Evolutionary conservation across 2,113 vertebrate species (phyloP), one percentile per base, ranked within the genome.

Genomic region (Thomomys bottae): DNA sequence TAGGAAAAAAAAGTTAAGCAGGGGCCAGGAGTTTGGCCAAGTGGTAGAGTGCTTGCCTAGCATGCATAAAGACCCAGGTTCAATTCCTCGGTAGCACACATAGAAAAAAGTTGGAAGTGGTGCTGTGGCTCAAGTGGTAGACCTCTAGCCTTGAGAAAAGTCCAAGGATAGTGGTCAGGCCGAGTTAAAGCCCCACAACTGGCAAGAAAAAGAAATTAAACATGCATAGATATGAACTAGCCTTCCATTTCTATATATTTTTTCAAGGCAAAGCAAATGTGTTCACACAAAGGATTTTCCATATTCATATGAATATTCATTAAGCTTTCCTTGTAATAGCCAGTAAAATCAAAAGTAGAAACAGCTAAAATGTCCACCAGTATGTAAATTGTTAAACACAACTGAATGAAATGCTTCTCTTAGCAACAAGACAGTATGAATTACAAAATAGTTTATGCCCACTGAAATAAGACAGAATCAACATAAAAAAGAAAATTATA

Each of bases 291-390:
- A 59, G 3, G 86, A 75, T 80, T 66, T 34, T 59, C 18, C 34
- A 57, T 8, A 61, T 40, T 57, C 24, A 26, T 18, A 12, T 75
- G 21, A 30, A 21, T 64, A 57, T 54, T 87, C 79, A 87, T 8
- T 81, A 2, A 84, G 36, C 26, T 85, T 85, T 45, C 79, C 42
- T n/a, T 89, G 30, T 68, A 64, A 72, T 49, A 88, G 23, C 21
- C 61, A 57, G 45, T 89, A 92, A 88, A 12, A 40, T 32, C 23
- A 77, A 87, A 89, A 73, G 17, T 32, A n/a, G 15, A 87, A 89
- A 82, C 40, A 57, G 57, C 12, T 54, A 75, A 87, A 94, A 92
- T 45, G 54, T 61, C 34, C 17, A 87, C 9, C 73, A 82, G 38
- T 6, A 70, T 20, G 23, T 38, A 45, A 87, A 90, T n/a, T 23